Evolutionary conservation across 2,888 invertebrate species (phyloP).

Genomic region (Pristionchus fissidentatus): DNA sequence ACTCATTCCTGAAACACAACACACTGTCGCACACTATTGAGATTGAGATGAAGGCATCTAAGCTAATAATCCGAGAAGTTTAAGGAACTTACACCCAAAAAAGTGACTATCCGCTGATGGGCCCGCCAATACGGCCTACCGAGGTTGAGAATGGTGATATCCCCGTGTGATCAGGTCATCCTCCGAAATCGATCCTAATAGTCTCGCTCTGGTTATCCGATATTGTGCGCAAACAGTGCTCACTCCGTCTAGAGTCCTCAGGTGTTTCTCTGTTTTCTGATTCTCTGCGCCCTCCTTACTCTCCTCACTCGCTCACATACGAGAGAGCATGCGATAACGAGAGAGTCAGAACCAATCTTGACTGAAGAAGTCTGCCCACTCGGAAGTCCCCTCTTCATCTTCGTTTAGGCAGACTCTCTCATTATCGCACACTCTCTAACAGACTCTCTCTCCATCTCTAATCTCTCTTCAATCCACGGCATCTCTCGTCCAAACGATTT

Average conservation of each 20-base stretch:
- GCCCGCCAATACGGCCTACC: too few relatives aligned
- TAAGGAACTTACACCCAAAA: too few relatives aligned
- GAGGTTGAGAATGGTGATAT: too few relatives aligned
- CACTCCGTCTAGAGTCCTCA: background rate
- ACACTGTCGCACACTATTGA: too few relatives aligned
- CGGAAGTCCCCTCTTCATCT: slow-evolving; percentile 16
- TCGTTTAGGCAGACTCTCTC: slow-evolving; percentile 1
- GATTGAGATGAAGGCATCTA: too few relatives aligned
- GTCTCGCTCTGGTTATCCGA: background rate
- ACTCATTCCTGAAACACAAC: too few relatives aligned
- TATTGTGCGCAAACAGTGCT: slow-evolving; percentile 8
- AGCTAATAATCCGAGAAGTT: too few relatives aligned
- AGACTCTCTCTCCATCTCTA: slow-evolving; percentile 17
- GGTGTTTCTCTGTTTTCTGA: slow-evolving; percentile 25
- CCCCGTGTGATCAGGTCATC: too few relatives aligned
- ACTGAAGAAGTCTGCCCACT: background rate
- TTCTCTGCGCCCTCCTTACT: background rate
- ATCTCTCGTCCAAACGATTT: slow-evolving; percentile 8
- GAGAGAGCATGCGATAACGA: background rate
- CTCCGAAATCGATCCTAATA: slow-evolving; percentile 32
- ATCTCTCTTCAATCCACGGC: background rate
- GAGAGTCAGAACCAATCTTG: slow-evolving; percentile 27
- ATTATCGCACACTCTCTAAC: slow-evolving; percentile 15
- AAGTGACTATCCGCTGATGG: too few relatives aligned
- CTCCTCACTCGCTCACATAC: background rate